A percentile compares a stretch with the other conserved stretches of the same genome.
Conservation (phyloP, 92 coral and sea anemone genomes). For the Porites cylindrica region DNA sequence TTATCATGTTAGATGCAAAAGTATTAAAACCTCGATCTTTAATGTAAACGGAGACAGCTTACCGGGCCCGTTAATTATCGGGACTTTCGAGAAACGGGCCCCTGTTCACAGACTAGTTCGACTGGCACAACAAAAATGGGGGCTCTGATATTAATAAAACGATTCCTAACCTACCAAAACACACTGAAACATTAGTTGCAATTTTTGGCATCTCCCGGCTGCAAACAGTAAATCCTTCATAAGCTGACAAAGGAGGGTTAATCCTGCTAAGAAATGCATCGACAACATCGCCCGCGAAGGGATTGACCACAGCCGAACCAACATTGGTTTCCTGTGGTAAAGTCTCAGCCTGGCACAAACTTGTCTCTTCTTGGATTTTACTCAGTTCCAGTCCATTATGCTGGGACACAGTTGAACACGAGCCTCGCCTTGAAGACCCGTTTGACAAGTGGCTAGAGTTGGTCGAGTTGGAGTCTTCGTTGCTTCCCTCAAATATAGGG, state of each 20-base stretch:
- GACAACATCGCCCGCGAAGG: constrained; percentile 84
- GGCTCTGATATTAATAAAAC: background rate
- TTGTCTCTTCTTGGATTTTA: constrained; percentile 48
- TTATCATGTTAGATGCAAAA: no score
- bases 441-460: constrained; percentile 70
- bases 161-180: constrained; percentile 66
- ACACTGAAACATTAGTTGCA: constrained; percentile 67
- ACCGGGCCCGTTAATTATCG: no score
- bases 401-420: constrained; percentile 68
- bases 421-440: constrained; percentile 63
- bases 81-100: no score
- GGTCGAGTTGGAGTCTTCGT: constrained; percentile 80
- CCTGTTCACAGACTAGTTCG: background rate
- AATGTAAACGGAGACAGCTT: no score
- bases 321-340: constrained; percentile 36
- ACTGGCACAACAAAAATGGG: background rate
- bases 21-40: no score
- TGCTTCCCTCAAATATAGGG: constrained; percentile 94
- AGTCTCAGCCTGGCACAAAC: constrained; percentile 5
- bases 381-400: constrained; percentile 64
- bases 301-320: constrained; percentile 76
- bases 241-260: constrained; percentile 65
- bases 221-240: constrained; percentile 64
- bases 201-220: constrained; percentile 73
- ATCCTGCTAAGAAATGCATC: constrained; percentile 47